These are phyloP conservation scores for Sebastes trivittatus DNA, from an alignment of 2,797 vertebrate genomes.

Conservation along the genomic window DNA sequence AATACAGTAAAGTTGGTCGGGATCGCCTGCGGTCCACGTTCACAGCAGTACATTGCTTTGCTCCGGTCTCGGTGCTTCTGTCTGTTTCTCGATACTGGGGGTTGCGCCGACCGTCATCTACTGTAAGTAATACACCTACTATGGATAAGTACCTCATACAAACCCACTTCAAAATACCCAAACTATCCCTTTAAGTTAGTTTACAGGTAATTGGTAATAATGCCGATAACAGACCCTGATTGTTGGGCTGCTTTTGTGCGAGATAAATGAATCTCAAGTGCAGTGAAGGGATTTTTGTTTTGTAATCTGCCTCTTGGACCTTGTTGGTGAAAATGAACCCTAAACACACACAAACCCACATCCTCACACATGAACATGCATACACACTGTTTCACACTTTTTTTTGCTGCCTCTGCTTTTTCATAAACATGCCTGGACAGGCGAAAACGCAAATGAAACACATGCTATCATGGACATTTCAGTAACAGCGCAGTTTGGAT, in stretches of 20 bases:
- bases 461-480: constrained; percentile 13
- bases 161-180: neutral
- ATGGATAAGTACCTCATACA: too few species aligned
- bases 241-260: neutral
- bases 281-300: neutral
- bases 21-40: too few species aligned
- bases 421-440: neutral
- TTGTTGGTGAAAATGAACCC: neutral
- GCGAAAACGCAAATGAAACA: neutral
- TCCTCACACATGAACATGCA: neutral
- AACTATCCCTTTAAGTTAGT: neutral
- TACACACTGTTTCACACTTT: neutral
- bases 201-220: neutral
- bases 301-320: neutral
- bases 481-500: constrained; percentile 10
- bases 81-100: too few species aligned
- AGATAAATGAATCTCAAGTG: constrained; percentile 1
- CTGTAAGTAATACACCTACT: too few species aligned
- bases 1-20: too few species aligned
- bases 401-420: neutral
- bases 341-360: neutral
- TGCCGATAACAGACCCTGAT: neutral
- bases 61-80: too few species aligned
- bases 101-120: too few species aligned
- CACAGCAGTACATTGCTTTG: too few species aligned